Conservation (phyloP, 2,113 vertebrate species). For the Gadus macrocephalus region DNA sequence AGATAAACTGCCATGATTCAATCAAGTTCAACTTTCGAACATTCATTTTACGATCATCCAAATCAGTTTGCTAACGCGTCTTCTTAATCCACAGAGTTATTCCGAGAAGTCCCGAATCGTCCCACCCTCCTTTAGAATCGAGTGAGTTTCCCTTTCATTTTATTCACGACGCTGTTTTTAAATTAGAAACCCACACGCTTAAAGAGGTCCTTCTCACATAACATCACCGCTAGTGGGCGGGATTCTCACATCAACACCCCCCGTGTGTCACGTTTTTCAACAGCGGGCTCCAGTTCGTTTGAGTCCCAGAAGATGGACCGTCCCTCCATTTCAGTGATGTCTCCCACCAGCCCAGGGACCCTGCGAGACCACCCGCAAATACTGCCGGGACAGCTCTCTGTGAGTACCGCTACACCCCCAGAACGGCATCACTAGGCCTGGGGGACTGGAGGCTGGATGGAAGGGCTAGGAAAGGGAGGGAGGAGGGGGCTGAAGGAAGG, state of each 20-base stretch:
- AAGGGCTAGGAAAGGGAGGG: neutral
- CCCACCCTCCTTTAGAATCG: slow-evolving; percentile 94
- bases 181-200: neutral
- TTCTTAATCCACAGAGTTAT: slow-evolving; percentile 78
- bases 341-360: slow-evolving; percentile 93
- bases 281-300: slow-evolving; percentile 95
- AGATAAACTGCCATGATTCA: neutral
- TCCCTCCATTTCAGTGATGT: slow-evolving; percentile 98
- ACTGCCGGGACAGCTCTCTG: slow-evolving; percentile 93
- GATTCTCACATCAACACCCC: too few species aligned
- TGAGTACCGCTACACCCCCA: slow-evolving; percentile 63
- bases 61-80: neutral
- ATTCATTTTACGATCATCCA: too few species aligned
- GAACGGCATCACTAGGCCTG: neutral
- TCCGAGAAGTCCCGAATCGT: slow-evolving; percentile 93
- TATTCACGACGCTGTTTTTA: neutral
- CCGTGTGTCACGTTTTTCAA: slow-evolving; percentile 18
- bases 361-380: slow-evolving; percentile 89
- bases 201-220: too few species aligned
- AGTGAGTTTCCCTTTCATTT: slow-evolving; percentile 71
- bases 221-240: too few species aligned
- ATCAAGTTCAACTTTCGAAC: too few species aligned
- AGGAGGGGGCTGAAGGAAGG: too few species aligned
- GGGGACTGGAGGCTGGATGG: neutral
- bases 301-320: slow-evolving; percentile 99